These are phyloP conservation scores for Pinctada fucata DNA, from an alignment of 2,888 invertebrate genomes.

Conservation along the genomic window DNA sequence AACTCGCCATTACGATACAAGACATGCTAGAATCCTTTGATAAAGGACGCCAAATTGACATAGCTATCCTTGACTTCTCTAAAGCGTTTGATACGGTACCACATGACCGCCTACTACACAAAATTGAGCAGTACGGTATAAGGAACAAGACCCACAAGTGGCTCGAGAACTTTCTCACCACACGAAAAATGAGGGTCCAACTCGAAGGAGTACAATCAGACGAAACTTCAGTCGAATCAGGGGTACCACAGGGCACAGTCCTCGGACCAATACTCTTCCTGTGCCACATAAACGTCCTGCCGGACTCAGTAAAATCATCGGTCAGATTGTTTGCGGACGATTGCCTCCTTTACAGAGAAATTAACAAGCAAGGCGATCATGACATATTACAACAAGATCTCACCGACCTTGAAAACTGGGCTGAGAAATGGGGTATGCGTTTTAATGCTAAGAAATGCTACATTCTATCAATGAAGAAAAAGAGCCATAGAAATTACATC, in stretches of 20 bases:
- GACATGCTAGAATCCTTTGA: slow-evolving; percentile 5
- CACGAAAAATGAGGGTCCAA: slow-evolving; percentile 17
- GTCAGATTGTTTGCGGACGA: slow-evolving; percentile 33
- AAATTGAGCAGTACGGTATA: slow-evolving; percentile 25
- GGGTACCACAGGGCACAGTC: slow-evolving; percentile 35
- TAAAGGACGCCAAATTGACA: slow-evolving; percentile 5
- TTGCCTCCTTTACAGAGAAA: too few species aligned
- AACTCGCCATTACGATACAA: slow-evolving; percentile 18
- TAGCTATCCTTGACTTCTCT: slow-evolving; percentile 13
- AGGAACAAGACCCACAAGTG: slow-evolving; percentile 10
- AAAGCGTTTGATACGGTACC: slow-evolving; percentile 25
- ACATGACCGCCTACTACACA: slow-evolving; percentile 22
- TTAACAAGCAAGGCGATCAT: too few species aligned
- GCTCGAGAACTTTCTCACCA: slow-evolving; percentile 16
- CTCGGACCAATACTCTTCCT: slow-evolving; percentile 27
- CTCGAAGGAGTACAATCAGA: slow-evolving; percentile 19
- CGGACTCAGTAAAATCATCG: slow-evolving; percentile 26
- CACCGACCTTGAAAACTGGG: slow-evolving; percentile 29
- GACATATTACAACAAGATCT: too few species aligned
- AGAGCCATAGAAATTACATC: slow-evolving; percentile 25
- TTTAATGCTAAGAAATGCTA: slow-evolving; percentile 38
- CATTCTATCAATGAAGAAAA: slow-evolving; percentile 11
- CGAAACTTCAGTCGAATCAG: slow-evolving; percentile 13
- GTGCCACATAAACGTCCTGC: slow-evolving; percentile 28
- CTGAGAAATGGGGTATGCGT: slow-evolving; percentile 30